These are phyloP conservation scores for Parambassis ranga DNA, from an alignment of 2,797 vertebrate genomes.

Conservation along the genomic window DNA sequence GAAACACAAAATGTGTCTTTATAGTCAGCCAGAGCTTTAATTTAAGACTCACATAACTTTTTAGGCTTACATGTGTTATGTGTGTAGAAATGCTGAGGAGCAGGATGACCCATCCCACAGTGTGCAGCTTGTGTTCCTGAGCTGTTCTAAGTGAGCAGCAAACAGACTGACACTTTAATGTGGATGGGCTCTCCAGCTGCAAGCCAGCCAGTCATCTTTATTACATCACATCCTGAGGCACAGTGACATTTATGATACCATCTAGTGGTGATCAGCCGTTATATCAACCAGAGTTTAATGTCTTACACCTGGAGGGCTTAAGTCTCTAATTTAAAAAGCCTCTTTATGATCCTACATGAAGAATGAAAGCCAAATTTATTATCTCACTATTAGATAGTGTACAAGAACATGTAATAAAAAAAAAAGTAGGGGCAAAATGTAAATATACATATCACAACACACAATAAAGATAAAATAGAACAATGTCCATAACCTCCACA, in stretches of 20 bases:
- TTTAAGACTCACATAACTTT: neutral
- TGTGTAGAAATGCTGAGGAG: neutral
- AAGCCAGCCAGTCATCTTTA: neutral
- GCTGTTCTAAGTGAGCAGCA: neutral
- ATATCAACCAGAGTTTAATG: constrained; percentile 3
- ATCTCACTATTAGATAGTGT: neutral
- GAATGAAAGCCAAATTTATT: neutral
- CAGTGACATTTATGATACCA: constrained; percentile 51
- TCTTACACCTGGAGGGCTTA: neutral
- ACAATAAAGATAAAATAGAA: no score
- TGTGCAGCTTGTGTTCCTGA: neutral
- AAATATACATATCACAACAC: no score
- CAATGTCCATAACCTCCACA: no score
- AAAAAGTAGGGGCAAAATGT: no score
- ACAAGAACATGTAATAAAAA: no score
- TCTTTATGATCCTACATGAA: neutral
- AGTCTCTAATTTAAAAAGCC: neutral
- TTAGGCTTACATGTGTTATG: neutral
- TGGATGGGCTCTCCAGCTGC: neutral
- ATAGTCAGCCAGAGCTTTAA: neutral
- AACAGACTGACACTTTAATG: neutral
- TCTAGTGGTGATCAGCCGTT: constrained; percentile 65
- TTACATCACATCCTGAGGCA: constrained; percentile 1
- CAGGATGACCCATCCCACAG: neutral
- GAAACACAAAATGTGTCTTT: constrained; percentile 3